Percentiles rank a stretch among this genome's conserved stretches.
phyloP scores from a whole-genome alignment of 2,888 invertebrate genomes.

The Amphipoea oculea region DNA sequence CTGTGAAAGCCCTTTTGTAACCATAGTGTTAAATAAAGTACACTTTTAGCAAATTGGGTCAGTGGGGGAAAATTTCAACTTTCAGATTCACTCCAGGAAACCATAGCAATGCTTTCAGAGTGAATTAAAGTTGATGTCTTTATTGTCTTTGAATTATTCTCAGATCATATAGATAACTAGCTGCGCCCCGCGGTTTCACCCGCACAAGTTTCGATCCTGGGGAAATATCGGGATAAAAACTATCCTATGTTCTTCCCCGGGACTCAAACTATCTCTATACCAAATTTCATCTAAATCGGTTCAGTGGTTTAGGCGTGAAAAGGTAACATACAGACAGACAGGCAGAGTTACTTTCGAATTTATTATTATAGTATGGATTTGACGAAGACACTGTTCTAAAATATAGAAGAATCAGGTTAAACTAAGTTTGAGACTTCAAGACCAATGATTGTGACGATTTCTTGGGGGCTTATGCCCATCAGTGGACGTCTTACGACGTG shows the following conservation, averaged over 20 bases:
- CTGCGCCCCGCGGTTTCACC: no score
- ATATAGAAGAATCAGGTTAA: not conserved
- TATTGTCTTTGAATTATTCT: not conserved
- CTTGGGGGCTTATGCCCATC: no score
- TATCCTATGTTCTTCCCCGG: no score
- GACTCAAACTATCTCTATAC: no score
- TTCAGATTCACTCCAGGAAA: not conserved
- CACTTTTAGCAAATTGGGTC: constrained; percentile 16
- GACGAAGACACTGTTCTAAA: not conserved
- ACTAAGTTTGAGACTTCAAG: not conserved
- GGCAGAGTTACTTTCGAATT: no score
- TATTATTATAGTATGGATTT: not conserved
- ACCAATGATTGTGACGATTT: not conserved
- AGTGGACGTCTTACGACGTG: not conserved
- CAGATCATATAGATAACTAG: not conserved
- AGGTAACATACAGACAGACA: no score
- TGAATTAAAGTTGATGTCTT: not conserved
- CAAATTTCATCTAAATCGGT: no score
- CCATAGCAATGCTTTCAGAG: not conserved
- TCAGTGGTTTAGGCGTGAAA: no score
- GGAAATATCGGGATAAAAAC: no score
- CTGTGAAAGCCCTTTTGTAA: not conserved
- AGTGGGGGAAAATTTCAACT: not conserved
- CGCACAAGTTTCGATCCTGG: no score
- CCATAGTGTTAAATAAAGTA: not conserved